Evolutionary conservation across 2,113 vertebrate genomes (phyloP).

Genomic region (Hippotragus niger): DNA sequence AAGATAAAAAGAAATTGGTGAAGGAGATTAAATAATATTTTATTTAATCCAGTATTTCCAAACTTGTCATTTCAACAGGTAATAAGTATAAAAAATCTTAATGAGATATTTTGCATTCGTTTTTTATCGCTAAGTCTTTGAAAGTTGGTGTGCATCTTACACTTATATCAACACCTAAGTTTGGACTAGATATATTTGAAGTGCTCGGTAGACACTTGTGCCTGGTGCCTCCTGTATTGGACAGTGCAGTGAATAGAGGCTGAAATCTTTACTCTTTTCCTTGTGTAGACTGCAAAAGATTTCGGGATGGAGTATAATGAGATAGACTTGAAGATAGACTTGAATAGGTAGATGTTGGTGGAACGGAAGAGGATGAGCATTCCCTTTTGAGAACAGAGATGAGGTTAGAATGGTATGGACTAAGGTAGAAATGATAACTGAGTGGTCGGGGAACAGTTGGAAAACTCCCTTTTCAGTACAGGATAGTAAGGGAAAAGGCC

Average conservation of each 20-base stretch:
- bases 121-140: conserved; percentile 15
- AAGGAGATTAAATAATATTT: neutral
- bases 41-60: neutral
- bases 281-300: neutral
- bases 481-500: neutral
- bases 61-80: neutral
- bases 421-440: neutral
- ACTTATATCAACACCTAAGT: neutral
- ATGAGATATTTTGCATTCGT: neutral
- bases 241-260: neutral
- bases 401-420: neutral
- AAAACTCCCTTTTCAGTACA: neutral
- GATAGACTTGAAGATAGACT: neutral
- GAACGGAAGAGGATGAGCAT: neutral
- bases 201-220: neutral
- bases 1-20: neutral
- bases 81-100: neutral
- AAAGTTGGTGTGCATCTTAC: neutral
- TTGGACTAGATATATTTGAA: neutral
- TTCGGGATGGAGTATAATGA: neutral
- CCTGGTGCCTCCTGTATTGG: neutral
- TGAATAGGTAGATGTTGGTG: neutral
- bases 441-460: neutral
- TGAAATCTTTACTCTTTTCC: neutral
- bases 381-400: neutral